Conservation (phyloP, 2,888 invertebrate species). For the Pristionchus arcanus region DNA sequence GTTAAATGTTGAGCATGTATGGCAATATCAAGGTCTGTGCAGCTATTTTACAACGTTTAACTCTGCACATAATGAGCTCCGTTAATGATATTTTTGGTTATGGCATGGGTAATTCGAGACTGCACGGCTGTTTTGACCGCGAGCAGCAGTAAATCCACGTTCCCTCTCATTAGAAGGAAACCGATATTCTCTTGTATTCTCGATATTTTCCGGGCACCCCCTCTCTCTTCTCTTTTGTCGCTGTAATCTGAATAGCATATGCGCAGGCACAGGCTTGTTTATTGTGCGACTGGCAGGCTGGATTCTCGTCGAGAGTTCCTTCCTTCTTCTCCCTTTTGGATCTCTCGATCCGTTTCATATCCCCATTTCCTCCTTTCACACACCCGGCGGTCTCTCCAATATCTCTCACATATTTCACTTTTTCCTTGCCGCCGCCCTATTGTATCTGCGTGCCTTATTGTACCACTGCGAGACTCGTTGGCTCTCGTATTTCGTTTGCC, state of each 20-base stretch:
- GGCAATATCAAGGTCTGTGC: no score
- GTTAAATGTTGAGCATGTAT: no score
- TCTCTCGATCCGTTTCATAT: conserved; percentile 20
- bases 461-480: neutral
- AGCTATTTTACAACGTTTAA: no score
- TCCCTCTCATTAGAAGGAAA: neutral
- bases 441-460: conserved; percentile 1
- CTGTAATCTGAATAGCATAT: conserved; percentile 1
- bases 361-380: neutral
- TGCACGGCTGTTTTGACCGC: neutral
- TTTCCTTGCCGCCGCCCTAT: neutral
- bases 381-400: neutral
- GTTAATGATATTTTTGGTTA: no score
- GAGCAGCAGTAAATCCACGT: neutral
- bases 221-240: neutral
- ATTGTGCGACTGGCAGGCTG: neutral
- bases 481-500: neutral
- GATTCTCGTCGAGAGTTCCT: neutral
- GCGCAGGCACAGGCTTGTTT: conserved; percentile 27
- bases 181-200: neutral
- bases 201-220: neutral
- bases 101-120: neutral
- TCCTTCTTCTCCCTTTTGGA: neutral
- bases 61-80: no score
- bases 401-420: conserved; percentile 40